Evolutionary conservation across 2,113 vertebrate species (phyloP).

Genomic region (Rynchops niger): DNA sequence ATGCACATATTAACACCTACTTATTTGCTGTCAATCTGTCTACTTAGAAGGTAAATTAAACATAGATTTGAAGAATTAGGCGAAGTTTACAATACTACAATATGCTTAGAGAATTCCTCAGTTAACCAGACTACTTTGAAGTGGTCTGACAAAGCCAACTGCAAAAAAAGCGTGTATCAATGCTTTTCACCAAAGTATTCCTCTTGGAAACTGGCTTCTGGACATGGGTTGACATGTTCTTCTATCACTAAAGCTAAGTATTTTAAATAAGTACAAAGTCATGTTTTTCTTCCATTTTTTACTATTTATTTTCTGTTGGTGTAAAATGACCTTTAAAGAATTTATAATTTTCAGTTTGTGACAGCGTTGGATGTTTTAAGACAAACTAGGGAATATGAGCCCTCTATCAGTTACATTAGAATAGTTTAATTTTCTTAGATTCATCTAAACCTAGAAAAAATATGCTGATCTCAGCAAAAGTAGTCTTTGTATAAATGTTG

Average conservation of each 20-base stretch:
- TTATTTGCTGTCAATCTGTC: neutral
- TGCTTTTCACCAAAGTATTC: neutral
- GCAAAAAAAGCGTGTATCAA: neutral
- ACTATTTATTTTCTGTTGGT: neutral
- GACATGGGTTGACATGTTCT: neutral
- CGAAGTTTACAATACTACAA: neutral
- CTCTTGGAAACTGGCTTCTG: neutral
- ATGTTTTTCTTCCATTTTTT: neutral
- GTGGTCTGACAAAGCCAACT: neutral
- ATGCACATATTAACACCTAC: neutral
- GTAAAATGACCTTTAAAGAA: neutral
- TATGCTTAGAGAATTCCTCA: neutral
- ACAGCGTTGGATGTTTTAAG: neutral
- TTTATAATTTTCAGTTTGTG: neutral
- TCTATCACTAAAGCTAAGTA: neutral
- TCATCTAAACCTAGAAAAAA: neutral
- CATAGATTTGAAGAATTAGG: neutral
- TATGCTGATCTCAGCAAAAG: neutral
- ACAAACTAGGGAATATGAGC: neutral
- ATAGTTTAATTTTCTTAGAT: neutral
- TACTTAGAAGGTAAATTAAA: neutral
- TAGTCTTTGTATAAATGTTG: neutral
- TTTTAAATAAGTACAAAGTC: neutral
- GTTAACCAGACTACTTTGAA: neutral
- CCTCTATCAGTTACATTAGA: neutral